phyloP scores from a whole-genome alignment of 1,140 invertebrate species.

The Tetragonula clypearis region DNA sequence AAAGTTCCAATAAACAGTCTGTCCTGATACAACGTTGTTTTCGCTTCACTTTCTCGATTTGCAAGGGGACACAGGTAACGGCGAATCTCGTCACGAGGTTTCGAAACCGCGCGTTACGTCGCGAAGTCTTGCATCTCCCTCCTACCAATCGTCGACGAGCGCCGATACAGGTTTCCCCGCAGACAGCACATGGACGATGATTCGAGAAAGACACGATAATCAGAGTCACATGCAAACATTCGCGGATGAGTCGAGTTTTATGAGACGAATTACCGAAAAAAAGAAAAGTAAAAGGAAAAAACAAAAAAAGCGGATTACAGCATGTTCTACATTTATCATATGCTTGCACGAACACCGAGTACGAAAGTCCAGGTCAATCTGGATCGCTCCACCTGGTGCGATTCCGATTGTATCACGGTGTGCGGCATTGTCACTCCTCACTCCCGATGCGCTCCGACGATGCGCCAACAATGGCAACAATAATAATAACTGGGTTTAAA shows the following conservation, averaged over 20 bases:
- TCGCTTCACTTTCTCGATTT: constrained; percentile 8
- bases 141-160: constrained; percentile 33
- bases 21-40: not conserved
- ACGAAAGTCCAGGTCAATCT: constrained; percentile 56
- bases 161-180: constrained; percentile 16
- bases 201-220: constrained; percentile 27
- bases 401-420: constrained; percentile 47
- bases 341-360: constrained; percentile 54
- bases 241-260: not conserved
- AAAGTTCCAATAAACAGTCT: not conserved
- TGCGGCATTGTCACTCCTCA: constrained; percentile 59
- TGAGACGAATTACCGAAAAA: constrained; percentile 6
- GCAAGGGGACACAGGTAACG: not conserved
- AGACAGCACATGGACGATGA: constrained; percentile 39
- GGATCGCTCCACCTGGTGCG: constrained; percentile 36
- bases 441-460: constrained; percentile 21
- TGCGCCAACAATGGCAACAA: constrained; percentile 31
- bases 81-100: not conserved
- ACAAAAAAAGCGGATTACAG: constrained; percentile 65
- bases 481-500: not conserved
- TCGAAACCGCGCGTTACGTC: constrained; percentile 14
- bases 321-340: constrained; percentile 79
- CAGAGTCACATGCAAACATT: constrained; percentile 17
- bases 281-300: constrained; percentile 59
- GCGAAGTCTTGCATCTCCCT: constrained; percentile 27